Conservation (phyloP, 2,797 vertebrate species). For the Ctenosaura bakeri region DNA sequence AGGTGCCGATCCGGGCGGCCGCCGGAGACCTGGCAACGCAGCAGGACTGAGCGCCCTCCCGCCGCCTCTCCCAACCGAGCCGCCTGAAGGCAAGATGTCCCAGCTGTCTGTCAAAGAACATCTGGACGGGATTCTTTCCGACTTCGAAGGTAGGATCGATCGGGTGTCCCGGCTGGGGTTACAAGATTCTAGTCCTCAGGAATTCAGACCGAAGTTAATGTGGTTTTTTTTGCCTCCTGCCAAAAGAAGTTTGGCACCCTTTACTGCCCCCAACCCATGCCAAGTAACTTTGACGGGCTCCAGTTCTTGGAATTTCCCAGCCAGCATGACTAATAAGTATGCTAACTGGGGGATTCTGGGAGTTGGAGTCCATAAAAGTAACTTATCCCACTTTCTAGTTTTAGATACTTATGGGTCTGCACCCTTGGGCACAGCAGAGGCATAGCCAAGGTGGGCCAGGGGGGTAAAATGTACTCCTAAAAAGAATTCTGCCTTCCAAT, state of each 20-base stretch:
- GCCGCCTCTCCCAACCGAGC: neutral
- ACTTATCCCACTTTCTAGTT: neutral
- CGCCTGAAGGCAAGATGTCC: slow-evolving; percentile 81
- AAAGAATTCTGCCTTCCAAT: too few relatives aligned
- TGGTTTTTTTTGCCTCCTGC: neutral
- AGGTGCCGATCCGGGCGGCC: neutral
- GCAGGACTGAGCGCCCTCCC: too few relatives aligned
- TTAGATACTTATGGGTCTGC: too few relatives aligned
- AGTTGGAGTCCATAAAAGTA: neutral
- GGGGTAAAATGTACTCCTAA: too few relatives aligned
- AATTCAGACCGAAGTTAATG: neutral
- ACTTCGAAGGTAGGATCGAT: slow-evolving; percentile 87
- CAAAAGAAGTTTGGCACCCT: too few relatives aligned
- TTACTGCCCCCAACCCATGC: too few relatives aligned
- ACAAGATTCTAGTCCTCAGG: neutral
- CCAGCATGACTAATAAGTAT: too few relatives aligned
- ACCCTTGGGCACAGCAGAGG: neutral
- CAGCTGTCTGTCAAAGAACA: slow-evolving; percentile 88
- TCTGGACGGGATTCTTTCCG: slow-evolving; percentile 90
- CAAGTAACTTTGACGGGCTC: too few relatives aligned
- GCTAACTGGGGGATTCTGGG: neutral
- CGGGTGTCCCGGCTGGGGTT: too few relatives aligned
- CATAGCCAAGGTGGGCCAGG: too few relatives aligned
- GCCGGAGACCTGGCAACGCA: neutral
- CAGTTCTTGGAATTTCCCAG: too few relatives aligned